Percentiles rank a stretch among this genome's conserved stretches.
phyloP scores from a whole-genome alignment of 2,888 invertebrate species.

The Tubulanus polymorphus region DNA sequence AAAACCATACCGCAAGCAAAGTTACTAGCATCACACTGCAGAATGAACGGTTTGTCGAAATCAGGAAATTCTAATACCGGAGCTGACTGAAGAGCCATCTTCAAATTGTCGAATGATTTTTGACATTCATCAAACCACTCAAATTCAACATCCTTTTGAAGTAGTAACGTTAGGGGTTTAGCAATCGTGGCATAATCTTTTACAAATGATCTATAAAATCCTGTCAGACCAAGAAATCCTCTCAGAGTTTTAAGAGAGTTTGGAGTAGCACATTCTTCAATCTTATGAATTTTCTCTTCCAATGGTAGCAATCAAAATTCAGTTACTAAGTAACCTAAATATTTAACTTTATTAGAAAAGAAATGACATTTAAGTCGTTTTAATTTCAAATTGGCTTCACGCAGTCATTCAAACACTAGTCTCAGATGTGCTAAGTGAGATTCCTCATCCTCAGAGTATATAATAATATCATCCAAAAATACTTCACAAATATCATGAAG shows the following conservation, averaged over 20 bases:
- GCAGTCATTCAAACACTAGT: conserved; percentile 17
- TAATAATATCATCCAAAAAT: conserved; percentile 25
- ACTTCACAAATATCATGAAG: conserved; percentile 1
- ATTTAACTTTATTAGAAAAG: conserved; percentile 16
- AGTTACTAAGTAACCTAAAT: conserved; percentile 20
- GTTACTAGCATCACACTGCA: conserved; percentile 22
- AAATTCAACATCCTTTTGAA: conserved; percentile 30
- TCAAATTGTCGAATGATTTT: conserved; percentile 35
- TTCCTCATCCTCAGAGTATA: conserved; percentile 17
- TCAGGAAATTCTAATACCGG: conserved; percentile 24
- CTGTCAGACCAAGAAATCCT: conserved; percentile 23
- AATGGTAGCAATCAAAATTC: conserved; percentile 19
- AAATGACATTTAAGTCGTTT: conserved; percentile 24
- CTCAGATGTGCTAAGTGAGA: conserved; percentile 19
- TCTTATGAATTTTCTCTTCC: conserved; percentile 11
- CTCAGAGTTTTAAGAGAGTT: conserved; percentile 13
- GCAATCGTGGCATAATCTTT: conserved; percentile 31
- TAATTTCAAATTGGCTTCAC: conserved; percentile 17
- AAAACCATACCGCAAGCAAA: conserved; percentile 22
- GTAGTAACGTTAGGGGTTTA: conserved; percentile 34
- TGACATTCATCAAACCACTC: conserved; percentile 35
- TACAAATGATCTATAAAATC: conserved; percentile 49
- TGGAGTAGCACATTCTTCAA: conserved; percentile 11
- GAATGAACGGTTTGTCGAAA: conserved; percentile 15
- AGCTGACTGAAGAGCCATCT: conserved; percentile 21